Conservation (phyloP, 2,797 vertebrate genomes). For the Limnodromus scolopaceus region DNA sequence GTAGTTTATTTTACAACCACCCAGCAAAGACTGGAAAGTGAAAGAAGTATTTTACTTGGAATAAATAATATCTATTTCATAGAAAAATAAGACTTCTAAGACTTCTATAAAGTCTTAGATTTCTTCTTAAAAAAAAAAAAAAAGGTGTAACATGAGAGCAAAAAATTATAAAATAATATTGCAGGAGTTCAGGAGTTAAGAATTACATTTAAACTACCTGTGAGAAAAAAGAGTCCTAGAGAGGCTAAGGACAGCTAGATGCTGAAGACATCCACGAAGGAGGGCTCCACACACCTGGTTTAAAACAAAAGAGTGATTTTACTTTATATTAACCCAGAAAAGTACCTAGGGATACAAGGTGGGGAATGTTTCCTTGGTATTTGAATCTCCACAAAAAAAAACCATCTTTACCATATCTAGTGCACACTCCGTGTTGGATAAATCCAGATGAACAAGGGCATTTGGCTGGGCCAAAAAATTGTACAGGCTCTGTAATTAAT, state of each 20-base stretch:
- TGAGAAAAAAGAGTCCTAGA: constrained; percentile 93
- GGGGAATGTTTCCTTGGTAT: not conserved
- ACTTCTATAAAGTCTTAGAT: not conserved
- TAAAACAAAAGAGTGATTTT: not conserved
- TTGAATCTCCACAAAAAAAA: not conserved
- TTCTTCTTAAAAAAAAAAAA: not conserved
- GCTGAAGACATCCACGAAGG: constrained; percentile 90
- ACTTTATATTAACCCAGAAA: not conserved
- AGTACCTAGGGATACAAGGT: not conserved
- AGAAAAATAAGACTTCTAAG: not conserved
- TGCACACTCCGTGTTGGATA: constrained; percentile 95
- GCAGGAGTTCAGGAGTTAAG: not conserved
- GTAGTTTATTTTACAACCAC: not conserved
- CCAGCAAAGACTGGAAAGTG: not conserved
- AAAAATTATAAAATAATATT: not conserved
- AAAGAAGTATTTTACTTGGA: not conserved
- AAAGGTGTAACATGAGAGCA: not conserved
- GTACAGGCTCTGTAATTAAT: constrained; percentile 87
- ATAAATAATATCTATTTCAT: not conserved
- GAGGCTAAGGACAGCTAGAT: constrained; percentile 89
- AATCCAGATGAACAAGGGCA: constrained; percentile 89
- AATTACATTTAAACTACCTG: constrained; percentile 79
- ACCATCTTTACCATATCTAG: constrained; percentile 89
- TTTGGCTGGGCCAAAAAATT: constrained; percentile 94
- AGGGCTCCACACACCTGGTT: constrained; percentile 92